phyloP scores from a whole-genome alignment of 2,113 vertebrate species.

The Peromyscus maniculatus region DNA sequence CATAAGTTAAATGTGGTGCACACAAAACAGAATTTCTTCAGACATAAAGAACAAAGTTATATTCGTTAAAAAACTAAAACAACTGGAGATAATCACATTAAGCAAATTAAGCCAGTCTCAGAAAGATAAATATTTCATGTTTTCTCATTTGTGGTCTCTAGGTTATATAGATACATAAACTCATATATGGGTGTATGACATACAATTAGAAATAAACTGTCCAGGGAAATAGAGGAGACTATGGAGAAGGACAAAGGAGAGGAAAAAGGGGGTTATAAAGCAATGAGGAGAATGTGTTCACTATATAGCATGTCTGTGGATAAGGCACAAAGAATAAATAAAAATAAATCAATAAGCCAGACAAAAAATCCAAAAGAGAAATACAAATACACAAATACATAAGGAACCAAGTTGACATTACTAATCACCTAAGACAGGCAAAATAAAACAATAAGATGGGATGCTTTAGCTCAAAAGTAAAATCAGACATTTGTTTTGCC shows the following conservation, averaged over 20 bases:
- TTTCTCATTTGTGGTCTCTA: not conserved
- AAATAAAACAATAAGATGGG: not conserved
- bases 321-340: not conserved
- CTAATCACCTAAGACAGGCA: not conserved
- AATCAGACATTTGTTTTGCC: not conserved
- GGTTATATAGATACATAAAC: not conserved
- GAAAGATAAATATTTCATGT: not conserved
- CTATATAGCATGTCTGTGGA: not conserved
- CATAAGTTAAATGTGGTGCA: not conserved
- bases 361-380: not conserved
- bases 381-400: not conserved
- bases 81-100: not conserved
- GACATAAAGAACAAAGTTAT: not conserved
- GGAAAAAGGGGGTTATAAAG: not conserved
- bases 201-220: not conserved
- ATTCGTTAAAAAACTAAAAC: too few relatives aligned
- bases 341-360: not conserved
- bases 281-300: not conserved
- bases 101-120: not conserved
- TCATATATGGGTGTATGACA: not conserved
- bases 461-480: not conserved
- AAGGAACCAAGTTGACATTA: too few relatives aligned
- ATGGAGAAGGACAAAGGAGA: not conserved
- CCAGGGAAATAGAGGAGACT: not conserved
- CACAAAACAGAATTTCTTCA: not conserved